Percentiles rank a stretch among this genome's conserved stretches.
Evolutionary conservation across 2,888 invertebrate species (phyloP).

Genomic region (Xestobium rufovillosum): DNA sequence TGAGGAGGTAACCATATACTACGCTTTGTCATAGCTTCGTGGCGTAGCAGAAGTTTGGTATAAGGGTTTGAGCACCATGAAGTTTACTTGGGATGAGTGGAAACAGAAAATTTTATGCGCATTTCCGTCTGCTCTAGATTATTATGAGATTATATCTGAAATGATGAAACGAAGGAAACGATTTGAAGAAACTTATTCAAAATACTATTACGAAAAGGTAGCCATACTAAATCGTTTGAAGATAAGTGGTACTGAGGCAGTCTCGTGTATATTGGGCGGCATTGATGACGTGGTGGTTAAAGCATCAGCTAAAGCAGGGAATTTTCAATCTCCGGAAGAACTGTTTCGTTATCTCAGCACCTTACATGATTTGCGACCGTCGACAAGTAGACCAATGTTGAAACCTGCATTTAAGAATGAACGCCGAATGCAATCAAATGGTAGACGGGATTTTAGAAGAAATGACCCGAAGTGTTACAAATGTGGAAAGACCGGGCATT

Average conservation of each 20-base stretch:
- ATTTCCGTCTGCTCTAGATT: constrained; percentile 19
- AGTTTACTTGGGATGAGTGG: constrained; percentile 14
- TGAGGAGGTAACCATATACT: too few relatives aligned
- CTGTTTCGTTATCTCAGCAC: too few relatives aligned
- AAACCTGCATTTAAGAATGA: too few relatives aligned
- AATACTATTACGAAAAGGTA: constrained; percentile 4
- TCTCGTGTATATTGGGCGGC: not conserved
- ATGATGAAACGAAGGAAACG: too few relatives aligned
- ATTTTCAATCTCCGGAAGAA: too few relatives aligned
- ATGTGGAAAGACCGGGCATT: too few relatives aligned
- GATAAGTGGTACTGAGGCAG: constrained; percentile 3
- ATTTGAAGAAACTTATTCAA: too few relatives aligned
- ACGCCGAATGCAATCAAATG: too few relatives aligned
- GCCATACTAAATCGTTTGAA: not conserved
- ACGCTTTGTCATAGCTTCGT: constrained; percentile 21
- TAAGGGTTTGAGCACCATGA: constrained; percentile 10
- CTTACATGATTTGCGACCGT: too few relatives aligned
- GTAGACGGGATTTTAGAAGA: too few relatives aligned
- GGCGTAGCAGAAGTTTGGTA: constrained; percentile 20
- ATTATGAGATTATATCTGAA: constrained; percentile 17
- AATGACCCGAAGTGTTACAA: too few relatives aligned
- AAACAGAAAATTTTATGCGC: constrained; percentile 17
- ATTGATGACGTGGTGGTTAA: constrained; percentile 2
- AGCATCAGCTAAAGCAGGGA: not conserved
- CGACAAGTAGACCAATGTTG: too few relatives aligned